Base-by-base conservation (phyloP, 2,888 invertebrate species). In the Caenorhabditis uteleia region DNA sequence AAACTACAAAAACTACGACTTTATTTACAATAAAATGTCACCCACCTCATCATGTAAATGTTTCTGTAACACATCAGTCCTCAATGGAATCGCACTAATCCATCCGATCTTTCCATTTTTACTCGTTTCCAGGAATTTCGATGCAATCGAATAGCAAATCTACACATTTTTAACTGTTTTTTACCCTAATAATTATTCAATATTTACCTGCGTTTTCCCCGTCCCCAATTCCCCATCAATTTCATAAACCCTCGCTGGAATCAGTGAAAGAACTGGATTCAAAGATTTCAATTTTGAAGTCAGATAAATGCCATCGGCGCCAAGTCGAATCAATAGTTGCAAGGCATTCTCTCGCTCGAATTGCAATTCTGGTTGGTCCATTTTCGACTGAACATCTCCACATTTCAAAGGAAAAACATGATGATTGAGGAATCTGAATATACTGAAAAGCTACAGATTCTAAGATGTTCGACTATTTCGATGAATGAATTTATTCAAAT, bases 141-240 rank as follows among this genome's bases (percentile, higher is more conserved):
- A 62, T 4, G 50, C 67, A 3, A 71, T 26, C 10, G 69, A 59
- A 39, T 74, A 74, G 47, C 68, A 68, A 27, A 74, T 38, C 70
- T 70, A 50, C 31, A 55, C 36, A 43, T 5, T 20, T 21, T 42
- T 18, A 23, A n/a, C n/a, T n/a, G 36, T 26, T 25, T 10, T 34
- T 4, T 7, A 10, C 10, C 18, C n/a, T 43, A 12, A 18, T 18
- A 8, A 21, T 16, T 21, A 8, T 39, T 8, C 16, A 39, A 16
- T 2, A 38, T 42, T 5, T 29, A 67, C 71, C 69, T 72, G 72
- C 8, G 68, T 73, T 50, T 73, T 73, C 34, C 72, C 72, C 1
- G 36, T 16, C 20, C 56, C 61, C 7, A 50, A 14, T 27, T 64
- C 64, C 14, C 72, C 72, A 34, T 60, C 65, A 16, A 70, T 21